phyloP scores from a whole-genome alignment of 2,888 invertebrate genomes.

The Tipula vernalis region DNA sequence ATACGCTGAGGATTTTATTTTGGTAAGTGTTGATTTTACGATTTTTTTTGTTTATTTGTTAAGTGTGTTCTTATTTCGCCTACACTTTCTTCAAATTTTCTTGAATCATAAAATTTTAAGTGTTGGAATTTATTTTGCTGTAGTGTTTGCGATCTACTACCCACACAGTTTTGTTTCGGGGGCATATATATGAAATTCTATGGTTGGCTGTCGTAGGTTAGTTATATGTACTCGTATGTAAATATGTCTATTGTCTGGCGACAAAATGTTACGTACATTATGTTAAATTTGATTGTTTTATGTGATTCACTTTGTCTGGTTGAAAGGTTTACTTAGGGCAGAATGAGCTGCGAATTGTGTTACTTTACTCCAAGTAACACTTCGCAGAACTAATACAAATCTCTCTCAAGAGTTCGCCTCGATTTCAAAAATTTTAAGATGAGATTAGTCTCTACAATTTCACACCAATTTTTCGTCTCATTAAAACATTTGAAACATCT shows the following conservation, averaged over 20 bases:
- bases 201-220: neutral
- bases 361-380: too few species aligned
- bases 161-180: neutral
- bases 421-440: too few species aligned
- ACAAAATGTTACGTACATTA: neutral
- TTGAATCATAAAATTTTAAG: neutral
- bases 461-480: too few species aligned
- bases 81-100: neutral
- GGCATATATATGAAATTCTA: too few species aligned
- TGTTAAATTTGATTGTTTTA: neutral
- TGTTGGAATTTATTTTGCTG: neutral
- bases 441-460: too few species aligned
- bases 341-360: too few species aligned
- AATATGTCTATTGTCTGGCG: neutral
- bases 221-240: neutral
- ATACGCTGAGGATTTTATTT: slow-evolving; percentile 92
- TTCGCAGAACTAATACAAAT: too few species aligned
- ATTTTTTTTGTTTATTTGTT: neutral
- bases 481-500: too few species aligned
- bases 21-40: slow-evolving; percentile 53
- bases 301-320: neutral
- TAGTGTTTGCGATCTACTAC: neutral
- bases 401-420: too few species aligned
- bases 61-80: neutral
- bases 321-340: neutral